Evolutionary conservation across 2,113 vertebrate genomes (phyloP).

Genomic region (Misgurnus mizolepis): DNA sequence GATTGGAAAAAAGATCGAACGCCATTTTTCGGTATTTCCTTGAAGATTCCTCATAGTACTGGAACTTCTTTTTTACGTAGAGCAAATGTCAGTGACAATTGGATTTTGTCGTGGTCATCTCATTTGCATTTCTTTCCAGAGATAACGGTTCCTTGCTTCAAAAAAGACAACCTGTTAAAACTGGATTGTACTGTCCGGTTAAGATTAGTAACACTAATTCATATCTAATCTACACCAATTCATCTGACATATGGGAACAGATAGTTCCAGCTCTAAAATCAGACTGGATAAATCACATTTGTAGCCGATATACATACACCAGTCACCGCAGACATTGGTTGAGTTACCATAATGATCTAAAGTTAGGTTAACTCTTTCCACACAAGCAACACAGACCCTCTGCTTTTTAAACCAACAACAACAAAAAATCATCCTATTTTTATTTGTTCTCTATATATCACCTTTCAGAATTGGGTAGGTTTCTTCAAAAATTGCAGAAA

Average conservation of each 20-base stretch:
- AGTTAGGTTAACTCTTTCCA: no score
- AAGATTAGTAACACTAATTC: slow-evolving; percentile 9
- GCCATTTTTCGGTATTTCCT: slow-evolving; percentile 32
- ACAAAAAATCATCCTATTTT: no score
- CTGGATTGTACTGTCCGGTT: neutral
- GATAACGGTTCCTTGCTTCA: slow-evolving; percentile 4
- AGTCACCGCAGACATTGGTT: neutral
- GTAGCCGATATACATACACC: neutral
- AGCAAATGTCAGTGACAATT: slow-evolving; percentile 12
- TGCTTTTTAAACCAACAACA: no score
- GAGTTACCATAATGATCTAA: no score
- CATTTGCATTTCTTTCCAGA: slow-evolving; percentile 26
- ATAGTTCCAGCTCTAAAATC: neutral
- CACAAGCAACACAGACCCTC: no score
- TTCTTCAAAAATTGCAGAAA: no score
- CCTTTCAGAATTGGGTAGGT: no score
- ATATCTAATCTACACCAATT: neutral
- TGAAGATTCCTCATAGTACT: neutral
- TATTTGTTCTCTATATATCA: no score
- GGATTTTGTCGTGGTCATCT: slow-evolving; percentile 16
- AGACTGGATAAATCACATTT: slow-evolving; percentile 4
- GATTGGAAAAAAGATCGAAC: slow-evolving; percentile 19
- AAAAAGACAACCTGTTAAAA: slow-evolving; percentile 14
- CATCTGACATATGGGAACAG: neutral
- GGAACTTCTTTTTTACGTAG: slow-evolving; percentile 5